Evolutionary conservation across 2,888 invertebrate species (phyloP), one percentile per base, ranked within the genome.

Genomic region (Nasonovia ribisnigri): DNA sequence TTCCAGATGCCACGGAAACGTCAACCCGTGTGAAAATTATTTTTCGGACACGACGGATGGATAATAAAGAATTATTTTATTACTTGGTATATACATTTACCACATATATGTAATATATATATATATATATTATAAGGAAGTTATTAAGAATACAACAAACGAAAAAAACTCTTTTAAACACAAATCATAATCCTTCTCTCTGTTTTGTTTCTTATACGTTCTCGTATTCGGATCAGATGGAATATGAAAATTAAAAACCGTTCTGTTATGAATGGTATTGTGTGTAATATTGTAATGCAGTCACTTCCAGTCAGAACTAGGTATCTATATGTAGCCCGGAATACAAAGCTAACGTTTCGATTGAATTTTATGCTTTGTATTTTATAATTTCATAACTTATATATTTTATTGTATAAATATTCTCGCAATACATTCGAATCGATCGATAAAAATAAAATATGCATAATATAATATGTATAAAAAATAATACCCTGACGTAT

Each of bases 1-100:
- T 51, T 42, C 16, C 86, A 91, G 84, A 91, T 84, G 84, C 57
- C 91, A 36, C 10, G 84, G 84, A 84, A 84, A 90, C 90, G 26
- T 54, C 54, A 29, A 43, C 84, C 16, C 24, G 51, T 54, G 42
- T 84, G 29, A 16, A 29, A 46, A 90, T 42, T 36, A 36, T 90
- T 77, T 42, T 48, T 29, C 29, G 3, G 42, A 54, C 54, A 54
- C 67, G 48, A 1, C n/a, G 20, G n/a, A n/a, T 36, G 5, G 48
- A 77, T 13, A 48, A 42, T 29, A 48, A 51, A 84, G 20, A 84
- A 84, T 84, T 77, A 91, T 91, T 54, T 29, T 77, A 24, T 48
- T 77, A 36, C 1, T 36, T 2, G 54, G 54, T 54, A 77, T 54
- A 77, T 36, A 20, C 20, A 36, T 77, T 77, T 36, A 36, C 20